Percentiles rank a stretch among this genome's conserved stretches.
Conservation (phyloP, 2,888 invertebrate genomes). For the Scaptodrosophila latifasciaeformis region DNA sequence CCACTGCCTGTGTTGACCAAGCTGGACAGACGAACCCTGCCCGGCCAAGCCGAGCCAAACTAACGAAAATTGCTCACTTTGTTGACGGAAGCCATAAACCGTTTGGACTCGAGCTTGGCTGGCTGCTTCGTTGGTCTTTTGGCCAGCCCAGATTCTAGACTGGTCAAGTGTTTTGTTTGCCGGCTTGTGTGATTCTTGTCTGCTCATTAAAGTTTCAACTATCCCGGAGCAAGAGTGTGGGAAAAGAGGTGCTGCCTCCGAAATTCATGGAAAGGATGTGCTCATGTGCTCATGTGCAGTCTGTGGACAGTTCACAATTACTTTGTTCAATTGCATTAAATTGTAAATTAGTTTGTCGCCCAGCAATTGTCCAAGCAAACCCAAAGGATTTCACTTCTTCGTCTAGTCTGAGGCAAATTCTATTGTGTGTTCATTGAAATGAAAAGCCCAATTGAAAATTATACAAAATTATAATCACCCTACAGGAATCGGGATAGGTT, state of each 20-base stretch:
- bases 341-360: constrained; percentile 49
- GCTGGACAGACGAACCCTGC: constrained; percentile 4
- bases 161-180: too few species aligned
- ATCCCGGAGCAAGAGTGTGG: too few species aligned
- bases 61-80: constrained; percentile 49
- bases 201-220: too few species aligned
- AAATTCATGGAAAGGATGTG: constrained; percentile 41
- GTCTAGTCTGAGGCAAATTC: too few species aligned
- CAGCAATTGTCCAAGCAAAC: constrained; percentile 25
- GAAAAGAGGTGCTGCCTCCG: too few species aligned
- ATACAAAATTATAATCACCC: too few species aligned
- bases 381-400: too few species aligned
- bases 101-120: constrained; percentile 6
- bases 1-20: constrained; percentile 12
- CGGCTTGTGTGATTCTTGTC: too few species aligned
- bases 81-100: constrained; percentile 53
- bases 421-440: too few species aligned
- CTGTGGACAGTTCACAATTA: constrained; percentile 38
- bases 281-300: constrained; percentile 2
- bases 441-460: too few species aligned
- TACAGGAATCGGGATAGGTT: too few species aligned
- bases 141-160: too few species aligned
- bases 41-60: constrained; percentile 5
- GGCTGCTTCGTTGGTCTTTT: neutral
- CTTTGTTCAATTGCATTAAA: constrained; percentile 44